Evolutionary conservation across 2,797 vertebrate species (phyloP).

Genomic region (Trematomus bernacchii): DNA sequence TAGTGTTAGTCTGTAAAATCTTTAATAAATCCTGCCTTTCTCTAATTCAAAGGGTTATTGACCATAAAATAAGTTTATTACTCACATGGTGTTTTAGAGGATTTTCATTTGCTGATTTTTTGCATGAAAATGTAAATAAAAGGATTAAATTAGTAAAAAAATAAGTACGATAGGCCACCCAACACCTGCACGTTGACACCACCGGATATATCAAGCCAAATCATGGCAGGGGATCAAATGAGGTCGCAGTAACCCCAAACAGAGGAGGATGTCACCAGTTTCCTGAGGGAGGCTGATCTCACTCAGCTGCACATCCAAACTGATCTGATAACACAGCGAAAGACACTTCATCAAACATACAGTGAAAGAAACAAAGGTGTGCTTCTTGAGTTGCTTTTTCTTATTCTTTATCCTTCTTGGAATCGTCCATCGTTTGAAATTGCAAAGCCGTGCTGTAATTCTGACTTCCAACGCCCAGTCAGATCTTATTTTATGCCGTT

Average conservation of each 20-base stretch:
- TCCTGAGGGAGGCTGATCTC: constrained; percentile 73
- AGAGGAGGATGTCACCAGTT: constrained; percentile 59
- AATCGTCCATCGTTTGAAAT: background rate
- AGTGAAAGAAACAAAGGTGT: background rate
- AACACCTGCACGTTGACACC: background rate
- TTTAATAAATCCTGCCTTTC: constrained; percentile 40
- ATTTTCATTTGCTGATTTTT: constrained; percentile 20
- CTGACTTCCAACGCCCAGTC: constrained; percentile 27
- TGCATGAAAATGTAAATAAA: constrained; percentile 1
- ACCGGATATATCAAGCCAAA: constrained; percentile 26
- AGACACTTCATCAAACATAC: background rate
- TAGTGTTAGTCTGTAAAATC: constrained; percentile 41
- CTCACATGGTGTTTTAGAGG: constrained; percentile 20
- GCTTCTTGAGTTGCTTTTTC: too few relatives aligned
- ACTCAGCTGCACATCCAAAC: constrained; percentile 54
- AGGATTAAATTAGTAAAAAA: background rate
- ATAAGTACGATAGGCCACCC: background rate
- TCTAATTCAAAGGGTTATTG: constrained; percentile 58
- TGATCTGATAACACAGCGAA: constrained; percentile 6
- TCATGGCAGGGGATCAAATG: constrained; percentile 4
- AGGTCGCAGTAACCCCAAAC: constrained; percentile 63
- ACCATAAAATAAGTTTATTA: constrained; percentile 65
- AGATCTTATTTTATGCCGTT: constrained; percentile 4
- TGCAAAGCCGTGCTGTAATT: constrained; percentile 3
- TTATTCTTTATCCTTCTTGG: too few relatives aligned